Percentiles rank a stretch among this genome's conserved stretches.
phyloP scores from a whole-genome alignment of 2,797 vertebrate genomes.

The Spinus pinus region DNA sequence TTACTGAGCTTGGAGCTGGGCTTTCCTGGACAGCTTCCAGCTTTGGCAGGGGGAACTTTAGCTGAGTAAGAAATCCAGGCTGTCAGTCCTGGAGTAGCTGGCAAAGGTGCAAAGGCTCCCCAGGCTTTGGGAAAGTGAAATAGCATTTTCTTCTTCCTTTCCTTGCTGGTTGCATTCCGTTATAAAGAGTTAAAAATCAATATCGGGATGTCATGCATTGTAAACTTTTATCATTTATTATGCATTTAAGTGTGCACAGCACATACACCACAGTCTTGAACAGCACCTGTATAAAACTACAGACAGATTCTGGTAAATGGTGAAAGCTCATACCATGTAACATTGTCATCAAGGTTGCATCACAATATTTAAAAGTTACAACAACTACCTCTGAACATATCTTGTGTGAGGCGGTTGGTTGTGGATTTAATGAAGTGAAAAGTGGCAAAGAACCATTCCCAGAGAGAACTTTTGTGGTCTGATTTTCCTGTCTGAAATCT shows the following conservation, averaged over 20 bases:
- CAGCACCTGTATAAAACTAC: constrained; percentile 92
- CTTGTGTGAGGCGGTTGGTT: background rate
- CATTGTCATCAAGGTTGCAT: background rate
- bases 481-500: constrained; percentile 28
- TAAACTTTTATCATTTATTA: constrained; percentile 68
- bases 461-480: constrained; percentile 4
- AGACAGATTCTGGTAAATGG: constrained; percentile 76
- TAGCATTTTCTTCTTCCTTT: background rate
- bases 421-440: background rate
- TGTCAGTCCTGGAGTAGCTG: constrained; percentile 50
- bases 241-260: constrained; percentile 88
- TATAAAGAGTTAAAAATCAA: background rate
- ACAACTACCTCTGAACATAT: background rate
- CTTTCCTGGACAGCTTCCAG: constrained; percentile 23
- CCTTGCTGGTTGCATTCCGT: background rate
- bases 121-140: background rate
- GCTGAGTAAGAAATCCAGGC: constrained; percentile 65
- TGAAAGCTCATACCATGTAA: constrained; percentile 55
- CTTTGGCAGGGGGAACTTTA: constrained; percentile 25
- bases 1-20: background rate
- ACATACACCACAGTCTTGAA: constrained; percentile 84
- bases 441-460: background rate
- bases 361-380: constrained; percentile 26
- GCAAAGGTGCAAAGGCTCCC: background rate
- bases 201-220: background rate